phyloP scores from a whole-genome alignment of 64 coral and sea anemone genomes.

The Montipora efflorescens region DNA sequence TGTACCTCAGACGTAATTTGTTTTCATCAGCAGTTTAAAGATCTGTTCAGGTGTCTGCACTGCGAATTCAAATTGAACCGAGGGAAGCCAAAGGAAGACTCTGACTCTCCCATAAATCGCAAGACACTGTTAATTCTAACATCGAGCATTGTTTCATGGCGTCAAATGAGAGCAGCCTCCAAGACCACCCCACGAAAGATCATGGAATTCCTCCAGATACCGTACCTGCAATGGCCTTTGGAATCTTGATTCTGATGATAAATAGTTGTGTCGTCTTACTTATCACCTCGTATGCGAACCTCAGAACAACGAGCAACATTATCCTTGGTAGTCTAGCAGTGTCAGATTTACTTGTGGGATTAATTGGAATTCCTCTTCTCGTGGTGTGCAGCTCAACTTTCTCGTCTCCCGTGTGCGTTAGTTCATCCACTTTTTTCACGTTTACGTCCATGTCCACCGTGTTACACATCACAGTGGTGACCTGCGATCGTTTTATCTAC shows the following conservation, averaged over 20 bases:
- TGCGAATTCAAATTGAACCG: no score
- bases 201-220: background rate
- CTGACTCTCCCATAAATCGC: no score
- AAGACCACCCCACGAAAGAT: background rate
- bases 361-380: slow-evolving; percentile 23
- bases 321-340: slow-evolving; percentile 50
- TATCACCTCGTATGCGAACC: background rate
- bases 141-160: no score
- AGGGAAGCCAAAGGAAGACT: no score
- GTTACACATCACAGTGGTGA: slow-evolving; percentile 56
- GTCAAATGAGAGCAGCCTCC: background rate
- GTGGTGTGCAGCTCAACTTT: slow-evolving; percentile 21
- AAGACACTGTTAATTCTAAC: no score
- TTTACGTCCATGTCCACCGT: slow-evolving; percentile 63
- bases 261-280: slow-evolving; percentile 42
- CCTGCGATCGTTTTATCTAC: slow-evolving; percentile 51
- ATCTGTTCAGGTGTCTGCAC: no score
- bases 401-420: background rate
- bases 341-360: slow-evolving; percentile 49
- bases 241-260: slow-evolving; percentile 32
- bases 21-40: no score
- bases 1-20: no score
- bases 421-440: slow-evolving; percentile 26
- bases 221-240: background rate
- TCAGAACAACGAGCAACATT: slow-evolving; percentile 45